Evolutionary conservation across 30 jellyfish, hydroid and myxozoan species (phyloP).

Genomic region (Turritopsis dohrnii): DNA sequence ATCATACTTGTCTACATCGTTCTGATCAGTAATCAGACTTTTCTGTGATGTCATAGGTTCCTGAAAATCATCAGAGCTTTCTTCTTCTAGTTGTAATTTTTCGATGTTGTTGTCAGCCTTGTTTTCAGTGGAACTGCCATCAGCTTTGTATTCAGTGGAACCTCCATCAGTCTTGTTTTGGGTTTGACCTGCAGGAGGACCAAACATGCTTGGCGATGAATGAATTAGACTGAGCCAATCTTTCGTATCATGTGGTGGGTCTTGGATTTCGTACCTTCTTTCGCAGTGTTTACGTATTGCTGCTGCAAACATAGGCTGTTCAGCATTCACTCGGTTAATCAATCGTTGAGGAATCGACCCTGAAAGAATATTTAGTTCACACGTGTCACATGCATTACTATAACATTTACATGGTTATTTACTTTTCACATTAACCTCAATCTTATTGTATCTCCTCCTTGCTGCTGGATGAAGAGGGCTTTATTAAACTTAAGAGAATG

Average conservation of each 20-base stretch:
- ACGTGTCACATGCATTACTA: no score
- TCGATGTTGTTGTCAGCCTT: background rate
- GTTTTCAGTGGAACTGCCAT: background rate
- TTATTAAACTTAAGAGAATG: no score
- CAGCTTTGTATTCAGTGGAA: background rate
- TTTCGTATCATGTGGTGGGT: conserved; percentile 59
- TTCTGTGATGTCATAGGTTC: background rate
- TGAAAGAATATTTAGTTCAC: background rate
- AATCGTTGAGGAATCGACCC: conserved; percentile 84
- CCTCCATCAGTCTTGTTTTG: background rate
- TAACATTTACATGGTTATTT: no score
- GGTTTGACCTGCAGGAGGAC: background rate
- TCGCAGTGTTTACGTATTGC: conserved; percentile 60
- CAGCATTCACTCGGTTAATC: conserved; percentile 71
- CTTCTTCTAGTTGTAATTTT: background rate
- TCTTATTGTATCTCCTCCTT: no score
- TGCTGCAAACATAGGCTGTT: conserved; percentile 77
- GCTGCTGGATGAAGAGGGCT: no score
- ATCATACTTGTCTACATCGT: background rate
- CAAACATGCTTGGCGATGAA: conserved; percentile 62
- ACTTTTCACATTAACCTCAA: no score
- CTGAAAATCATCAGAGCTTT: background rate
- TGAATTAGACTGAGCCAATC: conserved; percentile 16
- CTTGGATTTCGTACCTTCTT: conserved; percentile 52
- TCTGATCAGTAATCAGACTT: background rate